Evolutionary conservation across 2,888 invertebrate species (phyloP).

Genomic region (Atethmia centrago): DNA sequence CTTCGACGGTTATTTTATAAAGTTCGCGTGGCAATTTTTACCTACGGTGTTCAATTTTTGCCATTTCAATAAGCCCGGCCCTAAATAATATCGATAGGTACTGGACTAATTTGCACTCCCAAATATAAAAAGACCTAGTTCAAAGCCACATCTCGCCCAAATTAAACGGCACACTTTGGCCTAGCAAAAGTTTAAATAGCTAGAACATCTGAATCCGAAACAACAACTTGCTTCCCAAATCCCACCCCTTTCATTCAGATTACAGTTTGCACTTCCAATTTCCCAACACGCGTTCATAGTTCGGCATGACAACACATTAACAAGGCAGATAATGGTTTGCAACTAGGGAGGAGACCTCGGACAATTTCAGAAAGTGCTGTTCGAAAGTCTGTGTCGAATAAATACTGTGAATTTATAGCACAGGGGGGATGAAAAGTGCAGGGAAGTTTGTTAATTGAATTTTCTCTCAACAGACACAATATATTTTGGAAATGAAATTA

Average conservation of each 20-base stretch:
- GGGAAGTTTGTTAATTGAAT: conserved; percentile 4
- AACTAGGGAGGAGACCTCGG: background rate
- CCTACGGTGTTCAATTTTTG: background rate
- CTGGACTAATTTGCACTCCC: background rate
- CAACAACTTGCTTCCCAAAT: background rate
- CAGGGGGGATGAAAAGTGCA: conserved; percentile 1
- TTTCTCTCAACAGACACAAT: background rate
- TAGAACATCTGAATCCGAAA: background rate
- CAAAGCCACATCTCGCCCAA: background rate
- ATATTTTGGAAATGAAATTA: background rate
- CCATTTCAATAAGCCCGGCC: background rate
- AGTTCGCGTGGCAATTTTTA: background rate
- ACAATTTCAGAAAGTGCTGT: conserved; percentile 45
- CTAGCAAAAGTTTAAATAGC: conserved; percentile 1
- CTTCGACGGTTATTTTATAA: background rate
- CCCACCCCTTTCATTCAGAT: background rate
- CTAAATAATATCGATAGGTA: background rate
- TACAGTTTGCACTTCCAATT: conserved; percentile 15
- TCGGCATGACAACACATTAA: conserved; percentile 25
- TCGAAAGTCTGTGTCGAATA: conserved; percentile 28
- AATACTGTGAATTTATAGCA: conserved; percentile 30
- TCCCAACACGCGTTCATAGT: conserved; percentile 3
- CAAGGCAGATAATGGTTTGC: conserved; percentile 20
- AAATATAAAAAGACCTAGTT: background rate
- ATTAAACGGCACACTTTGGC: background rate